Conservation (phyloP, 2,888 invertebrate species). For the Subacronicta megacephala region DNA sequence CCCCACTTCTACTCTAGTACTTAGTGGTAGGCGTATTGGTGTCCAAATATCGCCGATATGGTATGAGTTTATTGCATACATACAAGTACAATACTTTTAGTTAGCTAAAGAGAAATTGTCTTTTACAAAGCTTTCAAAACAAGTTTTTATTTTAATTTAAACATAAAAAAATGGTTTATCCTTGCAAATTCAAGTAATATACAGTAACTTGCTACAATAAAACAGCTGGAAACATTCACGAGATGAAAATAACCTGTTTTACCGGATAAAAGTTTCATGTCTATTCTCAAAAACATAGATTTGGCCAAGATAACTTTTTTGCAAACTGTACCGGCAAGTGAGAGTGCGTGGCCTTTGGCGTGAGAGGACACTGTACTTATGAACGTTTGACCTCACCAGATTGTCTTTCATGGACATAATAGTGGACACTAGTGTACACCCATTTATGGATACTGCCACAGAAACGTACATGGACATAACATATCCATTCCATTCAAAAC, state of each 20-base stretch:
- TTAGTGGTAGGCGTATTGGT: too few relatives aligned
- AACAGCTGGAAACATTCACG: neutral
- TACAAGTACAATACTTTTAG: too few relatives aligned
- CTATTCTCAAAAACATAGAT: neutral
- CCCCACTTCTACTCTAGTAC: too few relatives aligned
- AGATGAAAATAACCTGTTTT: slow-evolving; percentile 4
- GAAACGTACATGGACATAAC: slow-evolving; percentile 5
- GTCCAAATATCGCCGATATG: too few relatives aligned
- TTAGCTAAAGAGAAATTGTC: too few relatives aligned
- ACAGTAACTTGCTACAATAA: neutral
- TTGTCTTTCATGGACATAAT: slow-evolving; percentile 27
- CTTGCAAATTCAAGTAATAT: too few relatives aligned
- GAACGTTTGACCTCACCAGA: slow-evolving; percentile 36
- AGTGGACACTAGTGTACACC: neutral
- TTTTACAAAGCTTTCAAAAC: neutral
- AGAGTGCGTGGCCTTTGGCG: slow-evolving; percentile 63
- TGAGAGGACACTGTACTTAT: slow-evolving; percentile 54
- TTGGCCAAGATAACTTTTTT: slow-evolving; percentile 29
- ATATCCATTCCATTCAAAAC: too few relatives aligned
- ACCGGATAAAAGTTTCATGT: neutral
- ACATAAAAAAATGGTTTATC: too few relatives aligned
- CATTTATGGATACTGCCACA: slow-evolving; percentile 10
- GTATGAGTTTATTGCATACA: too few relatives aligned
- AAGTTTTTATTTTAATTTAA: neutral
- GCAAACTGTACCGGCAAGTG: slow-evolving; percentile 57